Percentiles rank a stretch among this genome's conserved stretches.
Conservation (phyloP, 2,888 invertebrate species). For the Rhopalosiphum nymphaeae region DNA sequence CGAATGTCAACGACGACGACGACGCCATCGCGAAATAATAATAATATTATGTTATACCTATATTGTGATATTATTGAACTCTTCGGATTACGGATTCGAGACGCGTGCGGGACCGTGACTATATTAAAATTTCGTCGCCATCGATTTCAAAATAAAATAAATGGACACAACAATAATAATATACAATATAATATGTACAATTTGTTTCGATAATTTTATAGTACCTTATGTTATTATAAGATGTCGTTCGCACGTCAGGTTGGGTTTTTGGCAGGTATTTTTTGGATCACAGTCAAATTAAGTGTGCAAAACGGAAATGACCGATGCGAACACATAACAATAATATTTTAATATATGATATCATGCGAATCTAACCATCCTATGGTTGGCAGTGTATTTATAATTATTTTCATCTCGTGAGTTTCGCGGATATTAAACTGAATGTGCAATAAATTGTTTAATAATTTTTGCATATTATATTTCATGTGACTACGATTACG, state of each 20-base stretch:
- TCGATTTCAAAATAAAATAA: not conserved
- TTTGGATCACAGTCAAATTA: not conserved
- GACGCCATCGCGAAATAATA: not conserved
- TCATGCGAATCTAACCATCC: no score
- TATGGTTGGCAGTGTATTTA: no score
- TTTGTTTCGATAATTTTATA: not conserved
- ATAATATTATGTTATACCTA: not conserved
- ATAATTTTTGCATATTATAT: no score
- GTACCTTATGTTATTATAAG: not conserved
- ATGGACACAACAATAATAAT: not conserved
- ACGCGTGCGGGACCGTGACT: not conserved
- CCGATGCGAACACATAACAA: not conserved
- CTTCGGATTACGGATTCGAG: not conserved
- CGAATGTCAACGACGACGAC: constrained; percentile 40
- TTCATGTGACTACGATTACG: not conserved
- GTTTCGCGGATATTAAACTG: not conserved
- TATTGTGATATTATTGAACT: not conserved
- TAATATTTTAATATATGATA: not conserved
- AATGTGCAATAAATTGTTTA: not conserved
- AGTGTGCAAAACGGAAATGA: not conserved
- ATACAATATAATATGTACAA: not conserved
- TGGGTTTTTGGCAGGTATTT: not conserved
- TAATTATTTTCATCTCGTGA: not conserved
- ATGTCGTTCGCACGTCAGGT: not conserved
- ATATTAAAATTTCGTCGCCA: not conserved